Conservation (phyloP, 1,140 invertebrate genomes). For the Drosophila orena region DNA sequence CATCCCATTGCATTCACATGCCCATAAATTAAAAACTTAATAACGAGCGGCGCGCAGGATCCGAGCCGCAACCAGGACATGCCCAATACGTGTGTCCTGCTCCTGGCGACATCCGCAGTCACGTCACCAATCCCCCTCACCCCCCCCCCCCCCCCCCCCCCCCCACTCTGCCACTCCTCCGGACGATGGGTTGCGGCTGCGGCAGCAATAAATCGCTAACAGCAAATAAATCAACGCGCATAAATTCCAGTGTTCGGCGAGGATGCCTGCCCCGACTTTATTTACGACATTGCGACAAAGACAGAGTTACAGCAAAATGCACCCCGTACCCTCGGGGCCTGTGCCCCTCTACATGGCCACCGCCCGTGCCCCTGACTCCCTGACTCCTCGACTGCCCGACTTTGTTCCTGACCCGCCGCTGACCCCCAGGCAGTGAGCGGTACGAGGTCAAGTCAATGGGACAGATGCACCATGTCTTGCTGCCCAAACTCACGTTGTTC, state of each 20-base stretch:
- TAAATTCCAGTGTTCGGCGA: constrained; percentile 83
- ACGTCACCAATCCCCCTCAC: constrained; percentile 48
- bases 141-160: background rate
- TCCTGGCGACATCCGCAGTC: constrained; percentile 46
- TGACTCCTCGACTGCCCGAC: too few relatives aligned
- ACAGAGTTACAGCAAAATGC: constrained; percentile 77
- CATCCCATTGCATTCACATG: constrained; percentile 66
- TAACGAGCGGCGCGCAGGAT: constrained; percentile 68
- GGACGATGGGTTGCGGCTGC: constrained; percentile 65
- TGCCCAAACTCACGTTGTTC: background rate
- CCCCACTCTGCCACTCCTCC: constrained; percentile 1
- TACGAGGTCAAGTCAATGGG: constrained; percentile 35
- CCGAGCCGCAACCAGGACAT: constrained; percentile 68
- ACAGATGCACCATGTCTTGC: background rate
- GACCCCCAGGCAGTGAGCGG: background rate
- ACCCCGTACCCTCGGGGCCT: constrained; percentile 23
- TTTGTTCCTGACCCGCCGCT: constrained; percentile 5
- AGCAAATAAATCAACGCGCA: constrained; percentile 84
- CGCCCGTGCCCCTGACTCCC: constrained; percentile 26
- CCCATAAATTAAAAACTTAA: constrained; percentile 84
- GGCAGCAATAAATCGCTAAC: constrained; percentile 84
- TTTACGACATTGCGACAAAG: constrained; percentile 83
- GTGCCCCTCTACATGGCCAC: background rate
- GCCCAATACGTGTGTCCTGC: constrained; percentile 76
- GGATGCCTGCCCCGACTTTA: constrained; percentile 77